These are phyloP conservation scores for Telmatherina bonti DNA, from an alignment of 2,797 vertebrate genomes.

Conservation along the genomic window DNA sequence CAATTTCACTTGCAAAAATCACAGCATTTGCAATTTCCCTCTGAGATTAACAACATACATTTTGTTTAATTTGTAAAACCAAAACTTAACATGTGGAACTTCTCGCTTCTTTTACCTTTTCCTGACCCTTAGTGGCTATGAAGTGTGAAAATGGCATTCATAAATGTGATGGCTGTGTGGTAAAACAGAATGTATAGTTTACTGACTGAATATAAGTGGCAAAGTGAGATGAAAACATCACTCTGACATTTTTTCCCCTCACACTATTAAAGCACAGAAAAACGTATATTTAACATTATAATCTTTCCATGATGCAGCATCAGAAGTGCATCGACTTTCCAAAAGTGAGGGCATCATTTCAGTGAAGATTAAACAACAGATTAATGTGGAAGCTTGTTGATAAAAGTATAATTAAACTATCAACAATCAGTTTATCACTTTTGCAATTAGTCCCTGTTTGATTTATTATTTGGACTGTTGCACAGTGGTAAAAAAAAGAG, in stretches of 20 bases:
- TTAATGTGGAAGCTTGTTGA: background rate
- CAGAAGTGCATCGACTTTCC: background rate
- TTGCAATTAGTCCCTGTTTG: conserved; percentile 19
- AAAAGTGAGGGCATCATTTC: background rate
- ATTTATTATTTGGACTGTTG: conserved; percentile 61
- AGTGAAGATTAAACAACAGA: conserved; percentile 5
- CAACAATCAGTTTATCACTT: conserved; percentile 14
- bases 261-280: background rate
- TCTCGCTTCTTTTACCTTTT: no score
- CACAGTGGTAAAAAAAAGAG: conserved; percentile 69
- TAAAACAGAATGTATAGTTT: background rate
- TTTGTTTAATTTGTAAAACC: background rate
- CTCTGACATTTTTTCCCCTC: background rate
- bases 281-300: background rate
- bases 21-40: no score
- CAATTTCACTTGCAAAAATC: no score
- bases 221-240: background rate
- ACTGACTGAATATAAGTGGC: no score
- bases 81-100: background rate
- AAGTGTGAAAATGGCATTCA: background rate
- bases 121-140: no score
- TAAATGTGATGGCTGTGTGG: background rate
- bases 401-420: conserved; percentile 6
- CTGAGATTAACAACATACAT: no score
- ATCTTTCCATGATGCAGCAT: background rate